Base-by-base conservation (phyloP, 2,888 invertebrate genomes). In the Tiliacea citrago region DNA sequence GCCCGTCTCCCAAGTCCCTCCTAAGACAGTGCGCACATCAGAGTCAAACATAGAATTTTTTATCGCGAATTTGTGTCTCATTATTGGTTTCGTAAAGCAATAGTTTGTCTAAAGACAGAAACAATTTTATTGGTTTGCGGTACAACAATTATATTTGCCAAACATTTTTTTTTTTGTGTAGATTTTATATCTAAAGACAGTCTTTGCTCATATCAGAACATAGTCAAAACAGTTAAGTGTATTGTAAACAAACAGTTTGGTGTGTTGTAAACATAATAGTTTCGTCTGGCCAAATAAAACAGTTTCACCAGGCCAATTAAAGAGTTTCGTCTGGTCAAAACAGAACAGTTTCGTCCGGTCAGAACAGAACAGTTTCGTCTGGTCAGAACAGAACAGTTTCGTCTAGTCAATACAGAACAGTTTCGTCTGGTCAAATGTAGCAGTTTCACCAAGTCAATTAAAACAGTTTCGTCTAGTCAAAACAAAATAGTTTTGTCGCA, bases 1-100 rank as follows among this genome's bases (percentile, higher is more conserved):
- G 74, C 83, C 85, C 88, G 85, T 87, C 88, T 80, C 72, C 78
- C 77, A 72, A 83, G 63, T 79, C 75, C 68, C 75, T 62, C 21
- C 65, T 82, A 75, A 77, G n/a, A 77, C 45, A 10, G 57, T 24
- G 57, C 57, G 42, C 57, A 63, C 42, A 69, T 42, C 21, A 24
- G 29, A 18, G 9, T 5, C 62, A 29, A 51, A 66, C 16, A 51
- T 16, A 39, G n/a, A n/a, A 2, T 1, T 39, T 18, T 39, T 42
- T 58, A 8, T 42, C 18, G 12, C 7, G 0, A 8, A 3, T 12
- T n/a, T 12, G 10, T 68, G 9, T 1, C 8, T 16, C 66, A 2
- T 21, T 18, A 16, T 10, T 39, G 21, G 39, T 47, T 12, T 51
- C 8, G n/a, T 9, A 21, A 6, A 35, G 21, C 12, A 5, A 21